These are phyloP conservation scores for Pediacus dermestoides DNA, from an alignment of 2,888 invertebrate genomes.

Conservation along the genomic window DNA sequence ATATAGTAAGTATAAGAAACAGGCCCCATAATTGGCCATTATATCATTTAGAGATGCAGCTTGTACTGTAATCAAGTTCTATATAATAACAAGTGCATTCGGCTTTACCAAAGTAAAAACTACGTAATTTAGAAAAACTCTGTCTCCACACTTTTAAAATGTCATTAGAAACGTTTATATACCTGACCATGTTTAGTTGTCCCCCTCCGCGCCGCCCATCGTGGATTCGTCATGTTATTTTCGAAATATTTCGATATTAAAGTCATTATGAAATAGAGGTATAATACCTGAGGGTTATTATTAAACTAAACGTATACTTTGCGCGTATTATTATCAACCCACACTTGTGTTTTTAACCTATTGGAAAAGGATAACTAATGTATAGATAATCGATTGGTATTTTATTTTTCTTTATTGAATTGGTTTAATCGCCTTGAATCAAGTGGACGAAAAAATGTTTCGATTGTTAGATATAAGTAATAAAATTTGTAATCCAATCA, in stretches of 20 bases:
- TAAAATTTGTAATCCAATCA: too few species aligned
- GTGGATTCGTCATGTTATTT: too few species aligned
- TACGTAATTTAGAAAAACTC: slow-evolving; percentile 23
- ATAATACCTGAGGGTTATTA: slow-evolving; percentile 6
- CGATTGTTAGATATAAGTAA: too few species aligned
- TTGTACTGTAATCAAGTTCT: slow-evolving; percentile 29
- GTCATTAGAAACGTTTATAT: slow-evolving; percentile 35
- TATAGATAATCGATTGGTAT: slow-evolving; percentile 28
- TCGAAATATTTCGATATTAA: slow-evolving; percentile 25
- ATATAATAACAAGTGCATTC: slow-evolving; percentile 27
- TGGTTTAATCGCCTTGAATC: too few species aligned
- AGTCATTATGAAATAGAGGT: slow-evolving; percentile 20
- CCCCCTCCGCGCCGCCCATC: too few species aligned
- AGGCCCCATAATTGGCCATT: slow-evolving; percentile 27
- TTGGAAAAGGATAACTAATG: slow-evolving; percentile 3
- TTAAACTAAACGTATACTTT: slow-evolving; percentile 5
- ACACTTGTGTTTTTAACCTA: slow-evolving; percentile 3
- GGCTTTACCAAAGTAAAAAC: slow-evolving; percentile 18
- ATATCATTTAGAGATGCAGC: slow-evolving; percentile 27
- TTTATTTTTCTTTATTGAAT: slow-evolving; percentile 31
- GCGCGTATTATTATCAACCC: slow-evolving; percentile 7
- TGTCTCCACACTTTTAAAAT: slow-evolving; percentile 38
- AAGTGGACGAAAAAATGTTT: too few species aligned
- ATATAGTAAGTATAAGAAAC: too few species aligned
- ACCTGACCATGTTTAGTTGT: slow-evolving; percentile 22